Evolutionary conservation across 2,113 vertebrate species (phyloP).

Genomic region (Notarius quadriscutis): DNA sequence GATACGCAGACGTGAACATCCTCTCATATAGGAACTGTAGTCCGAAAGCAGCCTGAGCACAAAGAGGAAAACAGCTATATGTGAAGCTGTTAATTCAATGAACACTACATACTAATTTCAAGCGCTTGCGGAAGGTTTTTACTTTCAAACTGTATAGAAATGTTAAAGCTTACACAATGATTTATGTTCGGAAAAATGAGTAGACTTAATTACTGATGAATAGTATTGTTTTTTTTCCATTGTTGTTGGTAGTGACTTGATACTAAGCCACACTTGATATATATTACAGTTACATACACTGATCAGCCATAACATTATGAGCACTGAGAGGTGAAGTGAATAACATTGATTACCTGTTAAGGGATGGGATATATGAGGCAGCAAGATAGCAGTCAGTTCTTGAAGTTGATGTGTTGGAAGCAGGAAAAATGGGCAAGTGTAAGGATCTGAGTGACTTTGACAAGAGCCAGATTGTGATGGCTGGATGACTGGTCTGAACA

Average conservation of each 20-base stretch:
- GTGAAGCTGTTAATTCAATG: neutral
- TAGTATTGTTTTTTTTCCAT: neutral
- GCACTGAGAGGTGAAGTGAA: too few species aligned
- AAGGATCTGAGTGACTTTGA: too few species aligned
- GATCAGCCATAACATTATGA: too few species aligned
- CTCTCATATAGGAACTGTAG: neutral
- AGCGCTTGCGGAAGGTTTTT: neutral
- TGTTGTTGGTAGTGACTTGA: neutral
- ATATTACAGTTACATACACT: neutral
- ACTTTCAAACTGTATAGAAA: neutral
- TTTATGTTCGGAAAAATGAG: neutral
- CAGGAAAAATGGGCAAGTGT: too few species aligned
- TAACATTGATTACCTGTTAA: too few species aligned
- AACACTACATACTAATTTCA: neutral
- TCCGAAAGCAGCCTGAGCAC: neutral
- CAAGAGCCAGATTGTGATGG: too few species aligned
- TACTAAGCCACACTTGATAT: neutral
- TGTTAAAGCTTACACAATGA: neutral
- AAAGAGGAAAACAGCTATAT: neutral
- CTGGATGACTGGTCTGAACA: too few species aligned
- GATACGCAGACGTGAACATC: constrained; percentile 19
- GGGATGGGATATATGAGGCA: too few species aligned
- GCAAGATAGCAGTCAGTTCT: too few species aligned
- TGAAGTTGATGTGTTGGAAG: too few species aligned
- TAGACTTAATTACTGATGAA: neutral